phyloP scores from a whole-genome alignment of 1,140 invertebrate genomes.

The Andricus grossulariae region DNA sequence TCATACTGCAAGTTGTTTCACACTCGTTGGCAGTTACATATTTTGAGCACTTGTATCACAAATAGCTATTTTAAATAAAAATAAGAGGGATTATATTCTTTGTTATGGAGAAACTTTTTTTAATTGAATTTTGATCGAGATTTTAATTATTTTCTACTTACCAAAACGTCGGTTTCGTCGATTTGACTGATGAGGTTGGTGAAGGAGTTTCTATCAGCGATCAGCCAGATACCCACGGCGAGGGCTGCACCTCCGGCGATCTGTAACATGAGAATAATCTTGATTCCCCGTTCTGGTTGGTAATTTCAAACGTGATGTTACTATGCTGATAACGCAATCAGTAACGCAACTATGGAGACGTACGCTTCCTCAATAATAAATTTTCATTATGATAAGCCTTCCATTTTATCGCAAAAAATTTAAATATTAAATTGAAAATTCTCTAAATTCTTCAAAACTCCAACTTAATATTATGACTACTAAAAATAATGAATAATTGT shows the following conservation, averaged over 20 bases:
- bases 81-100: too few relatives aligned
- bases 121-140: conserved; percentile 1
- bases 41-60: too few relatives aligned
- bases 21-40: too few relatives aligned
- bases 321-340: conserved; percentile 3
- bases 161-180: conserved; percentile 78
- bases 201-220: conserved; percentile 82
- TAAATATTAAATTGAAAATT: background rate
- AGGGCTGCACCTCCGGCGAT: conserved; percentile 84
- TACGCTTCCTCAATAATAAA: conserved; percentile 18
- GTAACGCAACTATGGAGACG: conserved; percentile 10
- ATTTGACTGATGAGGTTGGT: conserved; percentile 79
- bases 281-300: conserved; percentile 44
- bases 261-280: conserved; percentile 74
- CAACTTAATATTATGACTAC: conserved; percentile 35
- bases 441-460: conserved; percentile 6
- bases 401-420: background rate
- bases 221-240: conserved; percentile 86
- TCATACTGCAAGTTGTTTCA: too few relatives aligned
- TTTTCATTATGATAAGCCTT: conserved; percentile 2
- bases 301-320: conserved; percentile 41
- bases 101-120: background rate
- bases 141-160: conserved; percentile 68
- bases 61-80: too few relatives aligned
- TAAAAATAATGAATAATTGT: conserved; percentile 42